A percentile compares a stretch with the other conserved stretches of the same genome.
Evolutionary conservation across 2,888 invertebrate genomes (phyloP).

Genomic region (Drosophila paranaensis): DNA sequence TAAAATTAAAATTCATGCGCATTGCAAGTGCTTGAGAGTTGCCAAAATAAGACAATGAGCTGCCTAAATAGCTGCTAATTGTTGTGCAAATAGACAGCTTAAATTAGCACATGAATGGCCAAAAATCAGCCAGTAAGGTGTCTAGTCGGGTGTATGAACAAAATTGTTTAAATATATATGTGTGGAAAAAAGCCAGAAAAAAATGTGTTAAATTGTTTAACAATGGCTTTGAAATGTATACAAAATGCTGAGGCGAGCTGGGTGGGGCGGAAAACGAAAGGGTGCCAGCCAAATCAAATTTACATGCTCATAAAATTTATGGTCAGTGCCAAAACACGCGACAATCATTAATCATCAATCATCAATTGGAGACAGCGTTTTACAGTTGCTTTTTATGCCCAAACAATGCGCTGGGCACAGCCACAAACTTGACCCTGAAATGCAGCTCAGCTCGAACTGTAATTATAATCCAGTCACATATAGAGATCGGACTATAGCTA

Average conservation of each 20-base stretch:
- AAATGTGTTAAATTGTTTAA: constrained; percentile 70
- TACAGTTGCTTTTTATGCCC: constrained; percentile 42
- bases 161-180: constrained; percentile 12
- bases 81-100: constrained; percentile 66
- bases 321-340: constrained; percentile 52
- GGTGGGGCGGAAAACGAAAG: constrained; percentile 67
- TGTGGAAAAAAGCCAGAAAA: constrained; percentile 7
- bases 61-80: constrained; percentile 74
- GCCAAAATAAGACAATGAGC: constrained; percentile 68
- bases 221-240: constrained; percentile 51
- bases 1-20: constrained; percentile 73
- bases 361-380: constrained; percentile 49
- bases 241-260: constrained; percentile 28
- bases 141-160: constrained; percentile 6
- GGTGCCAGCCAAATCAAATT: constrained; percentile 49
- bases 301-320: constrained; percentile 53
- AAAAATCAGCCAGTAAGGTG: constrained; percentile 8
- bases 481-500: constrained; percentile 2
- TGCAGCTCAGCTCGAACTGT: constrained; percentile 32
- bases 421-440: constrained; percentile 60
- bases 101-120: constrained; percentile 49
- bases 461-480: constrained; percentile 43
- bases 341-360: constrained; percentile 78
- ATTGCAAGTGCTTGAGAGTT: constrained; percentile 51
- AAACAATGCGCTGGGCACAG: constrained; percentile 26